These are phyloP conservation scores for Tribolium madens DNA, from an alignment of 1,140 invertebrate species.

Conservation along the genomic window DNA sequence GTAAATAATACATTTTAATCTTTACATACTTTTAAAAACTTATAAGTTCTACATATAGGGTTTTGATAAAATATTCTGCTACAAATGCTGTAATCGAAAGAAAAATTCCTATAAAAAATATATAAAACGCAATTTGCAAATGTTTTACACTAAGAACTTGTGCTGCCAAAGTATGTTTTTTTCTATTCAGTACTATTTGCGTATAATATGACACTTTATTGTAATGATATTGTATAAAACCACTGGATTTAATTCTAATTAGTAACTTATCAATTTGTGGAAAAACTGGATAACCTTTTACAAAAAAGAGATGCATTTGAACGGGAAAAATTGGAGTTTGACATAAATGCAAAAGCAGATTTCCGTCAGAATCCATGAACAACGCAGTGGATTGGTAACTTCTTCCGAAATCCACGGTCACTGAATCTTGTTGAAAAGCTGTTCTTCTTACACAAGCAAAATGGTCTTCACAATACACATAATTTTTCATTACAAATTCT, in stretches of 20 bases:
- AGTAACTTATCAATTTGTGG: slow-evolving; percentile 2
- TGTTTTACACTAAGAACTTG: slow-evolving; percentile 1
- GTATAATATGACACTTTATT: not conserved
- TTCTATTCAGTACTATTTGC: not conserved
- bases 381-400: not conserved
- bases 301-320: slow-evolving; percentile 14
- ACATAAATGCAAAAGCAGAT: not conserved
- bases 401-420: not conserved
- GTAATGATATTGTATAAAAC: slow-evolving; percentile 10
- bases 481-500: slow-evolving; percentile 16
- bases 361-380: not conserved
- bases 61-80: slow-evolving; percentile 1
- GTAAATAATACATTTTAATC: no score
- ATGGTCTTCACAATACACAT: not conserved
- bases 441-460: slow-evolving; percentile 11
- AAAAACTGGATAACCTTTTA: slow-evolving; percentile 28
- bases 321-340: slow-evolving; percentile 11
- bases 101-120: slow-evolving; percentile 5
- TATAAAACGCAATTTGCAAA: not conserved
- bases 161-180: not conserved
- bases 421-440: slow-evolving; percentile 1
- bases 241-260: slow-evolving; percentile 1
- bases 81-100: not conserved
- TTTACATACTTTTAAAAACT: no score
- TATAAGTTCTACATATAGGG: no score